These are phyloP conservation scores for Mionectes olivaceus DNA, from an alignment of 2,797 vertebrate genomes.

Conservation along the genomic window DNA sequence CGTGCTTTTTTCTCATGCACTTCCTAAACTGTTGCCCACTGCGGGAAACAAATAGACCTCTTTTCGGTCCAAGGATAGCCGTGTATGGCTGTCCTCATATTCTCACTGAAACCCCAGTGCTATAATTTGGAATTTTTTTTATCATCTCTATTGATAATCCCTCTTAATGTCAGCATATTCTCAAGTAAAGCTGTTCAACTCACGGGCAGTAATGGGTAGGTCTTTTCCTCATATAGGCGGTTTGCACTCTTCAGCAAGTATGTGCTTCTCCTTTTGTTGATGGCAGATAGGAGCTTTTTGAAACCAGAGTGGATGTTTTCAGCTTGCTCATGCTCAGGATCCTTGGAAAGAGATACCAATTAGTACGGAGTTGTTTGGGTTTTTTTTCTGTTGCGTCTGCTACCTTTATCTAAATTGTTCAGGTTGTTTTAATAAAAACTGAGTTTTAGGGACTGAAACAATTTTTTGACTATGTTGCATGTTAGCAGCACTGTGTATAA, in stretches of 20 bases:
- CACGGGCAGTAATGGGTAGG: background rate
- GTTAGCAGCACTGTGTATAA: background rate
- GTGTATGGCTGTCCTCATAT: fast-evolving
- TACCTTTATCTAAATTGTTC: background rate
- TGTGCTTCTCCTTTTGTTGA: slow-evolving; percentile 6
- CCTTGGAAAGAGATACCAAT: background rate
- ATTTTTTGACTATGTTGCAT: background rate
- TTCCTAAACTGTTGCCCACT: background rate
- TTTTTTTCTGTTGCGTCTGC: background rate
- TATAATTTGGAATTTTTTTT: background rate
- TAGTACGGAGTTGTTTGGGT: background rate
- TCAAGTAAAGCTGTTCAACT: background rate
- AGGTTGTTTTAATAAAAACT: background rate
- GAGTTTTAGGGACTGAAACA: background rate
- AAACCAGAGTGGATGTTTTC: slow-evolving; percentile 36
- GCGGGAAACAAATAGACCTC: background rate
- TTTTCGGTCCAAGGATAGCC: background rate
- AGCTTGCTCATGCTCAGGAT: background rate
- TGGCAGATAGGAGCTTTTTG: slow-evolving; percentile 10
- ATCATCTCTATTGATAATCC: background rate
- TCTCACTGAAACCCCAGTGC: background rate
- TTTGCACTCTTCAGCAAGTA: slow-evolving; percentile 53
- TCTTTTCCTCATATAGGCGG: slow-evolving; percentile 46
- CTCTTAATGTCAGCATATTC: background rate
- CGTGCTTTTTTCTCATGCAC: background rate